Conservation (phyloP, 2,113 vertebrate genomes). For the Oncorhynchus nerka region DNA sequence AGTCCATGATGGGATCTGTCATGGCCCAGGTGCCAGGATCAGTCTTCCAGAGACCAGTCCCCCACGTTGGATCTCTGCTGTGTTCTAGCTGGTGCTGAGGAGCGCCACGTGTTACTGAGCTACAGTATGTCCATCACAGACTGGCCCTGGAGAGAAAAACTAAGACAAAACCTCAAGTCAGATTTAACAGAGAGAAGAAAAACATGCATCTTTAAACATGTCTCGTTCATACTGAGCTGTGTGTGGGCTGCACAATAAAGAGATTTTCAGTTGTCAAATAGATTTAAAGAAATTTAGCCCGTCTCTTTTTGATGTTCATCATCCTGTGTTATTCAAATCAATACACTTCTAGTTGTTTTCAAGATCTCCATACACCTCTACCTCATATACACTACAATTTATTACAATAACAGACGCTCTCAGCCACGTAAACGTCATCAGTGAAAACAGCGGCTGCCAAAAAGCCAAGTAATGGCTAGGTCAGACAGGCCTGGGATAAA, state of each 20-base stretch:
- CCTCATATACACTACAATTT: too few species aligned
- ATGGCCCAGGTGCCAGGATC: constrained; percentile 54
- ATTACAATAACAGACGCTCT: too few species aligned
- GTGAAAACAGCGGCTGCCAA: not conserved
- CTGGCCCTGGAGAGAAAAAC: constrained; percentile 42
- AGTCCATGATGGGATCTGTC: constrained; percentile 93
- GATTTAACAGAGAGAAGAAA: not conserved
- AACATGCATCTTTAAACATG: too few species aligned
- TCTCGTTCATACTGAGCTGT: too few species aligned
- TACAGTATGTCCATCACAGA: constrained; percentile 53
- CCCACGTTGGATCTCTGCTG: constrained; percentile 45
- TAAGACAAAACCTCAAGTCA: not conserved
- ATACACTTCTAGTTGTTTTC: too few species aligned
- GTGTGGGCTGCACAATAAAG: too few species aligned
- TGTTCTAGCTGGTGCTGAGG: constrained; percentile 51
- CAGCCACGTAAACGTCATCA: too few species aligned
- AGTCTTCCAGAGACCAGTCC: not conserved
- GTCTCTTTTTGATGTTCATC: too few species aligned
- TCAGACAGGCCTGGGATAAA: constrained; percentile 27
- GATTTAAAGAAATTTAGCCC: too few species aligned
- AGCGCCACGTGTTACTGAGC: constrained; percentile 35
- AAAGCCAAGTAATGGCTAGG: constrained; percentile 34
- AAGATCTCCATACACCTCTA: too few species aligned
- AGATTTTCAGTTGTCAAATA: too few species aligned
- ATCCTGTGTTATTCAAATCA: too few species aligned